Conservation (phyloP, 2,113 vertebrate genomes). For the Eulacestoma nigropectus region DNA sequence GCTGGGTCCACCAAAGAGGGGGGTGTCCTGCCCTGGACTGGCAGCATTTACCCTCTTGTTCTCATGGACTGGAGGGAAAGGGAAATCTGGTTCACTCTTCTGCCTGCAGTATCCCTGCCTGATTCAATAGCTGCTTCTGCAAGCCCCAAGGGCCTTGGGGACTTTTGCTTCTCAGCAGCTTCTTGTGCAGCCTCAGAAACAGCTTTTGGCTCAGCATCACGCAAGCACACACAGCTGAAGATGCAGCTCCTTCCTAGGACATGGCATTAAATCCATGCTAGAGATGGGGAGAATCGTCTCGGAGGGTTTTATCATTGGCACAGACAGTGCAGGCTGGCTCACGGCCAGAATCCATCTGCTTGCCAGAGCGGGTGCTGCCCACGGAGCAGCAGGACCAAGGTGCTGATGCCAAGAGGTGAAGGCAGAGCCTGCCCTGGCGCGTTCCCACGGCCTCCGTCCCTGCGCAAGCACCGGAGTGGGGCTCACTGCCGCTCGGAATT, state of each 20-base stretch:
- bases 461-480: neutral
- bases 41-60: neutral
- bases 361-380: neutral
- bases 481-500: neutral
- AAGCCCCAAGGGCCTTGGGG: neutral
- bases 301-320: neutral
- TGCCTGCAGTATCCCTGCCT: neutral
- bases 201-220: neutral
- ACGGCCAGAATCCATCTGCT: neutral
- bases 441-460: neutral
- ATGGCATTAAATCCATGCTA: neutral
- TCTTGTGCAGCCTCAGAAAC: neutral
- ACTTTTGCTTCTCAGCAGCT: neutral
- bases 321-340: neutral
- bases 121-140: neutral
- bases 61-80: neutral
- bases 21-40: neutral
- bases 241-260: rapidly evolving
- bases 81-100: neutral
- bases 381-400: neutral
- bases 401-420: neutral
- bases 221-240: neutral
- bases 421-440: neutral
- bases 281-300: neutral
- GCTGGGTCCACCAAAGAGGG: neutral